Evolutionary conservation across 1,140 invertebrate species (phyloP).

Genomic region (Holcopasites calliopsidis): DNA sequence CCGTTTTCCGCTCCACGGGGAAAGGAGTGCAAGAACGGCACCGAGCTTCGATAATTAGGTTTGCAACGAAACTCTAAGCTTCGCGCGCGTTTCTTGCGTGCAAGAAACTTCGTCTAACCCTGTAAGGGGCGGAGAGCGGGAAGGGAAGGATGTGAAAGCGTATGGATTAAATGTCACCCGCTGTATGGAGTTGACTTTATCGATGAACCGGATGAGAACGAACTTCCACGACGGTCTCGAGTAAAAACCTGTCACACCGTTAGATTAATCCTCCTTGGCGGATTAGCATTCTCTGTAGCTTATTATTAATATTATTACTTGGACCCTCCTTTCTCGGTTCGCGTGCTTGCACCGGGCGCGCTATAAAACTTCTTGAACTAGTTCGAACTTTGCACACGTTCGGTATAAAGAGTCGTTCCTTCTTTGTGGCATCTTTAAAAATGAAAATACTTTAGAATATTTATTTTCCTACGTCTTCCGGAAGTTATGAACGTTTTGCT

Average conservation of each 20-base stretch:
- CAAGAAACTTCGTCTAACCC: constrained; percentile 23
- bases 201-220: constrained; percentile 34
- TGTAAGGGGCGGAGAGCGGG: not conserved
- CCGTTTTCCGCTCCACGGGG: not conserved
- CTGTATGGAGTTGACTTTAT: constrained; percentile 33
- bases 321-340: not conserved
- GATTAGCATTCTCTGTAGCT: not conserved
- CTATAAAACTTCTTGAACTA: not conserved
- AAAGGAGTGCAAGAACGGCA: not conserved
- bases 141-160: not conserved
- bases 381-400: not conserved
- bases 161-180: constrained; percentile 37
- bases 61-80: constrained; percentile 39
- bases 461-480: too few species aligned
- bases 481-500: too few species aligned
- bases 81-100: constrained; percentile 30
- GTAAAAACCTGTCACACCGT: constrained; percentile 9
- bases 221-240: constrained; percentile 10
- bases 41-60: constrained; percentile 36
- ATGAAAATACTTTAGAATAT: too few species aligned
- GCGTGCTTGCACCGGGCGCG: constrained; percentile 18
- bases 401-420: not conserved
- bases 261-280: constrained; percentile 11
- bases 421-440: too few species aligned
- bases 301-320: not conserved